These are phyloP conservation scores for Entelurus aequoreus DNA, from an alignment of 2,113 vertebrate species.

Conservation along the genomic window DNA sequence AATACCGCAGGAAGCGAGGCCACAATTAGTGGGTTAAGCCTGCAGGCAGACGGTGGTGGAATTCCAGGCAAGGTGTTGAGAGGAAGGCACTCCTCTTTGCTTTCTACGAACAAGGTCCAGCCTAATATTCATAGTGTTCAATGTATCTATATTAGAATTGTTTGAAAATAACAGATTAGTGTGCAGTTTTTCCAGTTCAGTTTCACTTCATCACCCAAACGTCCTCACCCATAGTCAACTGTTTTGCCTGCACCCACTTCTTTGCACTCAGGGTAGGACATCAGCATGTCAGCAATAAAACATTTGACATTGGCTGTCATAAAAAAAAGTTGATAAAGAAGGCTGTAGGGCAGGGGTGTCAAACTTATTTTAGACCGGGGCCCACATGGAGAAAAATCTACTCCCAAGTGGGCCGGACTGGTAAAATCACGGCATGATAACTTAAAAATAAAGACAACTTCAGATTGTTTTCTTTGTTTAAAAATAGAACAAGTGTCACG, in stretches of 20 bases:
- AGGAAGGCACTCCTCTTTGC: slow-evolving; percentile 28
- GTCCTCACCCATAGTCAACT: slow-evolving; percentile 40
- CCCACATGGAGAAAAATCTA: no score
- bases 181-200: slow-evolving; percentile 29
- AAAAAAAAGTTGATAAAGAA: slow-evolving; percentile 34
- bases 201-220: slow-evolving; percentile 58
- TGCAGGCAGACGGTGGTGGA: slow-evolving; percentile 35
- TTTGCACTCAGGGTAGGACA: slow-evolving; percentile 45
- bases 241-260: slow-evolving; percentile 52
- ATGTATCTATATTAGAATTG: neutral
- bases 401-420: no score
- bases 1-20: slow-evolving; percentile 35
- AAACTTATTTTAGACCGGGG: no score
- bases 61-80: slow-evolving; percentile 44
- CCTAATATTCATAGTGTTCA: slow-evolving; percentile 3
- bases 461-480: no score
- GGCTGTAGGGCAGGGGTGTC: slow-evolving; percentile 40
- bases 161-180: neutral
- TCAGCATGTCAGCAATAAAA: slow-evolving; percentile 58
- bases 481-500: no score
- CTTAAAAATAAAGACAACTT: no score
- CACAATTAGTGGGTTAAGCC: slow-evolving; percentile 58
- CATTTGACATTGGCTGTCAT: slow-evolving; percentile 54
- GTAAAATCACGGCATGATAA: no score
- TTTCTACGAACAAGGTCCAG: slow-evolving; percentile 8